A percentile compares a stretch with the other conserved stretches of the same genome.
Conservation (phyloP, 2,113 vertebrate genomes). For the Pachyramphus minor region DNA sequence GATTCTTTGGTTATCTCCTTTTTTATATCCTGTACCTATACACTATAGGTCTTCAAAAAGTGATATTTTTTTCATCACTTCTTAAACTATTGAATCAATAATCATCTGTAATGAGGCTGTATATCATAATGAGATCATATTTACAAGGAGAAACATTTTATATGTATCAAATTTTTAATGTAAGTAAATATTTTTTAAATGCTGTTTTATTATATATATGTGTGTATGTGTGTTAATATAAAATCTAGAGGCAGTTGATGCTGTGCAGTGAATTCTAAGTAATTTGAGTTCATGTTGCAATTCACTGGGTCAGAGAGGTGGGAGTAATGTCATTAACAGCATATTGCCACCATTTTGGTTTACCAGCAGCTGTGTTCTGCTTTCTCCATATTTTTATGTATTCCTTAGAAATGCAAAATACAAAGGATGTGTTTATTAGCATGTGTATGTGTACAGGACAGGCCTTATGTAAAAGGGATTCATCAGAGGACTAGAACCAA, state of each 20-base stretch:
- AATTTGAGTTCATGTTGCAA: not conserved
- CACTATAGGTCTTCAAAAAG: not conserved
- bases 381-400: not conserved
- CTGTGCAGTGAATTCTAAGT: not conserved
- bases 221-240: not conserved
- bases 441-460: not conserved
- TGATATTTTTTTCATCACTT: not conserved
- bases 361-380: not conserved
- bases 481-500: not conserved
- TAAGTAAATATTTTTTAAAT: not conserved
- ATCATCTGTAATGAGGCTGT: not conserved
- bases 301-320: not conserved
- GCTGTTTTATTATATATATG: not conserved
- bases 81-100: not conserved
- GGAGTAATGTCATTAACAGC: not conserved
- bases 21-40: not conserved
- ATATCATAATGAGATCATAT: not conserved
- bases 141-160: not conserved
- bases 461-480: not conserved
- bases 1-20: not conserved
- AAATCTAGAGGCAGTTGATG: not conserved
- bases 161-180: not conserved
- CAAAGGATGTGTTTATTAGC: not conserved
- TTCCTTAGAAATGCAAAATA: not conserved
- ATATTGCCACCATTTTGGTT: not conserved